Evolutionary conservation across 2,797 vertebrate species (phyloP).

Genomic region (Macropodus opercularis): DNA sequence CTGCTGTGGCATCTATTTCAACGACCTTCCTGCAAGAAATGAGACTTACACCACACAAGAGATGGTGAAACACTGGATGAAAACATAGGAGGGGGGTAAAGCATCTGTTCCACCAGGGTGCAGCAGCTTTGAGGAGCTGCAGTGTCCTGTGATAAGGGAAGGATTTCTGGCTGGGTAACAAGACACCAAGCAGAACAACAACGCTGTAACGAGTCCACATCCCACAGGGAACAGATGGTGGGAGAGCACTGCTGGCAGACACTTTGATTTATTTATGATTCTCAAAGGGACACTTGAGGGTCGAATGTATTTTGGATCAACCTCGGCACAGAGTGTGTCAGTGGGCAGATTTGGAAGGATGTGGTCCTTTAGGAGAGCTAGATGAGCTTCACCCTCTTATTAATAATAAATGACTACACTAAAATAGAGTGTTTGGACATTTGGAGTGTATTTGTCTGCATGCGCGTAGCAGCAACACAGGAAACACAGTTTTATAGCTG

Average conservation of each 20-base stretch:
- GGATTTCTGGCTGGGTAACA: slow-evolving; percentile 17
- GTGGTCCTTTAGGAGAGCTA: slow-evolving; percentile 15
- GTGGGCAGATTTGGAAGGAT: slow-evolving; percentile 6
- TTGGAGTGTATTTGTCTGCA: background rate
- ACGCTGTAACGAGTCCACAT: background rate
- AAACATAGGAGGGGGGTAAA: background rate
- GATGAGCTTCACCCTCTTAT: slow-evolving; percentile 35
- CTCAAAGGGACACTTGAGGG: slow-evolving; percentile 44
- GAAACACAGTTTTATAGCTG: slow-evolving; percentile 3
- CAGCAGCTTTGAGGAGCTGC: slow-evolving; percentile 12
- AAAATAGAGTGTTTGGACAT: slow-evolving; percentile 7
- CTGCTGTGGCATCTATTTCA: background rate
- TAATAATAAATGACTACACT: slow-evolving; percentile 55
- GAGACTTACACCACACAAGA: background rate
- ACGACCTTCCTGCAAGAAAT: background rate
- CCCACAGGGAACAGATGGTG: slow-evolving; percentile 50
- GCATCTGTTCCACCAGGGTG: slow-evolving; percentile 5
- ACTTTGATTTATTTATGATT: slow-evolving; percentile 59
- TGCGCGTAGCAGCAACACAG: background rate
- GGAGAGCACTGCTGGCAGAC: slow-evolving; percentile 35
- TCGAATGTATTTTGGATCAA: slow-evolving; percentile 23
- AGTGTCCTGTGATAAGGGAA: slow-evolving; percentile 15
- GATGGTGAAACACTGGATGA: background rate
- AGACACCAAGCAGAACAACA: slow-evolving; percentile 41
- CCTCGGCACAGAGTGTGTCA: slow-evolving; percentile 5